Conservation (phyloP, 1,140 invertebrate genomes). For the Platorchestia sp. region DNA sequence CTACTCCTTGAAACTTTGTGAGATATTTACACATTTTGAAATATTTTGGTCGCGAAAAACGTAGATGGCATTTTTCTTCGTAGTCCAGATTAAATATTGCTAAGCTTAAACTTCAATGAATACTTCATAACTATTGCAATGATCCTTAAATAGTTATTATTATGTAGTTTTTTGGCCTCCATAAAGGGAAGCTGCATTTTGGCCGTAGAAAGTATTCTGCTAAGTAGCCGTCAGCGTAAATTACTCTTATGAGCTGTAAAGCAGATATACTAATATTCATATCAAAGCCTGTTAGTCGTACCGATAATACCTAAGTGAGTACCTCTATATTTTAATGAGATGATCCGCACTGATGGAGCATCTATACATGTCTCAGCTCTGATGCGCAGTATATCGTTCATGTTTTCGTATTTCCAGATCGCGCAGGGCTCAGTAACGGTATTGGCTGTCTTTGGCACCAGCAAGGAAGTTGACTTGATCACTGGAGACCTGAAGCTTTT, state of each 20-base stretch:
- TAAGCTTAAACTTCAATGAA: too few relatives aligned
- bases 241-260: not conserved
- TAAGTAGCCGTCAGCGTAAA: not conserved
- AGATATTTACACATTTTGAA: too few relatives aligned
- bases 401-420: not conserved
- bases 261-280: not conserved
- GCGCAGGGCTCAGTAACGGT: conserved; percentile 15
- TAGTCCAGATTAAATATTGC: too few relatives aligned
- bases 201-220: not conserved
- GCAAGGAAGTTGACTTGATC: conserved; percentile 8
- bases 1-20: too few relatives aligned
- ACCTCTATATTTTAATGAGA: not conserved
- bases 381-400: not conserved
- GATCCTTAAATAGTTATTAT: too few relatives aligned
- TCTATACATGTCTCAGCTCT: not conserved
- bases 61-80: too few relatives aligned
- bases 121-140: too few relatives aligned
- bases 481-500: conserved; percentile 25
- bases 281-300: not conserved
- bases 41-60: too few relatives aligned
- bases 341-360: not conserved
- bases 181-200: too few relatives aligned
- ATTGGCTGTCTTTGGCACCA: not conserved
- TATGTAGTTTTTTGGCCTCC: too few relatives aligned
- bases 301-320: not conserved